Evolutionary conservation across 2,113 vertebrate species (phyloP), one percentile per base, ranked within the genome.

Genomic region (Leucopternis melanops): DNA sequence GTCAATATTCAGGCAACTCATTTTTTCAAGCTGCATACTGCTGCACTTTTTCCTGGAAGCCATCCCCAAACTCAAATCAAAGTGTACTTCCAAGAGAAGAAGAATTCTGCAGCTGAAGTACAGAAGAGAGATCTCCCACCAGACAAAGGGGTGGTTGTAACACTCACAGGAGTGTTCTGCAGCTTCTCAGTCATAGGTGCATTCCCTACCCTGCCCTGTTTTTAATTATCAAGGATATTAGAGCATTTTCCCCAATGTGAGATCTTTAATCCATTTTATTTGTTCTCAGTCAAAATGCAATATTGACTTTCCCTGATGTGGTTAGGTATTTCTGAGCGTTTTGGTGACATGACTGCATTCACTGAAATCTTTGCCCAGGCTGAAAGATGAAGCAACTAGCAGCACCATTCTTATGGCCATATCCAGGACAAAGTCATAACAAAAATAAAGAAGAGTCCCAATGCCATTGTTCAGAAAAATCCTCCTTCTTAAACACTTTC

Each of bases 151-250:
- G 40, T 16, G 27, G 25, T 27, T 0, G 0, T 8, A 71, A 63
- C 0, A 0, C 44, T 59, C 23, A 25, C 8, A 52, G 29, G 21
- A 59, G 13, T 11, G 7, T 32, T 42, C 54, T 42, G 34, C 54
- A 63, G 38, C 49, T 65, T 54, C 63, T 61, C 16, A 8, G 16
- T 20, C 66, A 44, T 4, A 10, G 2, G 1, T 18, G 9, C 9
- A 8, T 22, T 59, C 54, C 50, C 61, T 12, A 71, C 26, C 6
- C 25, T 58, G 25, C 14, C 42, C 22, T 26, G 38, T 3, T 69
- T 61, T 36, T 26, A 44, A 40, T 58, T n/a, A 62, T 29, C 13
- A 54, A 31, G 38, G 45, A 57, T 14, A 47, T 38, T 7, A 57
- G 3, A 58, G 36, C 34, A 34, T 62, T 50, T 57, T 42, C 25